Conservation (phyloP, 2,888 invertebrate genomes). For the Hemicrepidius hirtus region DNA sequence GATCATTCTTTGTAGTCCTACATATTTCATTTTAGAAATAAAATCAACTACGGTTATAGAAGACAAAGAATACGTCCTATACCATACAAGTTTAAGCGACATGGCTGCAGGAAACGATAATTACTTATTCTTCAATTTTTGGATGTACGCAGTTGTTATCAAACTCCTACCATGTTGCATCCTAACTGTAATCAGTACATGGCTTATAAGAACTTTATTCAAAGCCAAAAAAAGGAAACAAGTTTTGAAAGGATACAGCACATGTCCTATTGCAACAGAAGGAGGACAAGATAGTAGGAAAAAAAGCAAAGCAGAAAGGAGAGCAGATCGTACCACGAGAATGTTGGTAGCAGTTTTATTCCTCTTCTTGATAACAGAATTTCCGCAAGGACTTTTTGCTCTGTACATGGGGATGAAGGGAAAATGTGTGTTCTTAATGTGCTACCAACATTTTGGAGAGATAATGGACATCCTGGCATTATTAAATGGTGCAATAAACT, state of each 20-base stretch:
- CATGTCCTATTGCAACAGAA: conserved; percentile 70
- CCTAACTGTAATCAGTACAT: conserved; percentile 82
- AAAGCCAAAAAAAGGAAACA: conserved; percentile 85
- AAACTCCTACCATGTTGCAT: conserved; percentile 88
- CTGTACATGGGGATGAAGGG: conserved; percentile 79
- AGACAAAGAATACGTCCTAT: conserved; percentile 76
- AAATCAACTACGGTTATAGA: conserved; percentile 74
- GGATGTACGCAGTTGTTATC: conserved; percentile 87
- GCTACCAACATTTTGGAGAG: conserved; percentile 89
- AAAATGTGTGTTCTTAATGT: conserved; percentile 84
- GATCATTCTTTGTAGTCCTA: conserved; percentile 88
- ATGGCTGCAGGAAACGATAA: conserved; percentile 68
- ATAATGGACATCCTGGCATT: conserved; percentile 93
- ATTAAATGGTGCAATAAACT: conserved; percentile 94
- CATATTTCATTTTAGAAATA: conserved; percentile 83
- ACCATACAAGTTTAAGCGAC: conserved; percentile 74
- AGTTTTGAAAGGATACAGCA: conserved; percentile 79
- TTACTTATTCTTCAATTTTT: conserved; percentile 80
- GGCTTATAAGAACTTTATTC: conserved; percentile 83
- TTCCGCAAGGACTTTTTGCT: conserved; percentile 81
- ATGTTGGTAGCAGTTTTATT: conserved; percentile 91
- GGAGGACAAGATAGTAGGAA: conserved; percentile 63
- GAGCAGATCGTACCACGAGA: conserved; percentile 91
- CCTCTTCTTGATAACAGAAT: conserved; percentile 90
- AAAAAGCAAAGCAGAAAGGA: conserved; percentile 79